These are phyloP conservation scores for Dolichopus griseipennis DNA, from an alignment of 2,888 invertebrate genomes.

Conservation along the genomic window DNA sequence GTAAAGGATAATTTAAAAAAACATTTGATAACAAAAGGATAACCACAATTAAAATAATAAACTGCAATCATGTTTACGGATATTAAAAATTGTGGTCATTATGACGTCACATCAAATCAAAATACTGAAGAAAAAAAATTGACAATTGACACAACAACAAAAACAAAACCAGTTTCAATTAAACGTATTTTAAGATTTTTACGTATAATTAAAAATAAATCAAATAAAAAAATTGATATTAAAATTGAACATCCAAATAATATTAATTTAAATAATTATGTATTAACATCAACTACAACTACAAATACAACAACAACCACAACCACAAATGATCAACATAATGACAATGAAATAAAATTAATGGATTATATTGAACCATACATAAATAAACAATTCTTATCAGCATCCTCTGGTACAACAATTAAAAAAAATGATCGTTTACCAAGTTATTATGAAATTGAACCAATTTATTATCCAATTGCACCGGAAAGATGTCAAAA, in stretches of 20 bases:
- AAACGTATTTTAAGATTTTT: not conserved
- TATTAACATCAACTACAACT: slow-evolving; percentile 17
- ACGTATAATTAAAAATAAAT: not conserved
- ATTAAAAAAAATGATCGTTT: slow-evolving; percentile 11
- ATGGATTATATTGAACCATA: slow-evolving; percentile 10
- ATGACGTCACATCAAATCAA: not conserved
- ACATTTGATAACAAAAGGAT: not conserved
- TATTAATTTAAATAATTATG: slow-evolving; percentile 28
- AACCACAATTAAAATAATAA: not conserved
- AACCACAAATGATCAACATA: slow-evolving; percentile 16
- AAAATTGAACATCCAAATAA: slow-evolving; percentile 26
- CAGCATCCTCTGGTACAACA: not conserved
- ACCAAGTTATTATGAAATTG: slow-evolving; percentile 24
- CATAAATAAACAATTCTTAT: not conserved
- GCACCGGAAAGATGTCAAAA: not conserved
- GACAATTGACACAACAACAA: not conserved
- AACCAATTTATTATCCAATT: slow-evolving; percentile 19
- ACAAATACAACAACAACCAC: slow-evolving; percentile 15
- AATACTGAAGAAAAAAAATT: not conserved
- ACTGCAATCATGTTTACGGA: slow-evolving; percentile 2
- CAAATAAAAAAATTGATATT: not conserved
- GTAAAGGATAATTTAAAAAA: not conserved
- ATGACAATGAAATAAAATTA: slow-evolving; percentile 13
- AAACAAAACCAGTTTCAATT: not conserved
- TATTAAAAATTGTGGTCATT: not conserved